Conservation (phyloP, 2,888 invertebrate genomes). For the Drosophila paranaensis region DNA sequence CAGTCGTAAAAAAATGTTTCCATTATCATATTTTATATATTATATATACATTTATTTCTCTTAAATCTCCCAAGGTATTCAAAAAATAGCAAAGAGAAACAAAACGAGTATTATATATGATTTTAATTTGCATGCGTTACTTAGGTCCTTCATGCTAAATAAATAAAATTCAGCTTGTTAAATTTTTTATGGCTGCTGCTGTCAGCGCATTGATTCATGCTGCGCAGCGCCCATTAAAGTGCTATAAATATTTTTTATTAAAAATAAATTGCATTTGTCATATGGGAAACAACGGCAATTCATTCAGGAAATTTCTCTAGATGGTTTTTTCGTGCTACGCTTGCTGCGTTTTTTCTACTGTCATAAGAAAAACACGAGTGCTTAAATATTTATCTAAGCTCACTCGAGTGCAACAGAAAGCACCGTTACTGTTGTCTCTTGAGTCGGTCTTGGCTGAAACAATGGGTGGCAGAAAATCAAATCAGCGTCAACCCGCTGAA, state of each 20-base stretch:
- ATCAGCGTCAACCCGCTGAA: constrained; percentile 39
- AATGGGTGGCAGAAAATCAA: constrained; percentile 54
- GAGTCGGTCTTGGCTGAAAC: constrained; percentile 40
- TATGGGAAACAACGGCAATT: constrained; percentile 46
- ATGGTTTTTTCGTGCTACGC: constrained; percentile 25
- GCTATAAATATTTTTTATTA: constrained; percentile 35
- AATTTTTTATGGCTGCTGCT: constrained; percentile 30
- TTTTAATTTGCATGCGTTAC: constrained; percentile 3
- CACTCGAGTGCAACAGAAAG: constrained; percentile 65
- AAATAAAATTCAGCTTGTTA: constrained; percentile 32
- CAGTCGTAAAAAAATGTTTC: background rate
- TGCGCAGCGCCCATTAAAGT: constrained; percentile 31
- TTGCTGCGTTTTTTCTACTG: constrained; percentile 39
- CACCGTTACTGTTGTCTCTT: constrained; percentile 45
- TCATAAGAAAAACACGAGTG: constrained; percentile 43
- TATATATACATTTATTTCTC: no score
- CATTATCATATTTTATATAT: no score
- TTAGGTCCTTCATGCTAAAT: constrained; percentile 6
- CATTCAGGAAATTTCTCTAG: constrained; percentile 35
- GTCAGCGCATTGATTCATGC: constrained; percentile 41
- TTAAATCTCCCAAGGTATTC: background rate
- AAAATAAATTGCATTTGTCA: constrained; percentile 43
- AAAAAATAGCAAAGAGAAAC: background rate
- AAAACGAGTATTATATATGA: background rate
- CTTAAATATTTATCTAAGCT: constrained; percentile 53